Evolutionary conservation across 2,888 invertebrate species (phyloP), one percentile per base, ranked within the genome.

Genomic region (Hemicrepidius hirtus): DNA sequence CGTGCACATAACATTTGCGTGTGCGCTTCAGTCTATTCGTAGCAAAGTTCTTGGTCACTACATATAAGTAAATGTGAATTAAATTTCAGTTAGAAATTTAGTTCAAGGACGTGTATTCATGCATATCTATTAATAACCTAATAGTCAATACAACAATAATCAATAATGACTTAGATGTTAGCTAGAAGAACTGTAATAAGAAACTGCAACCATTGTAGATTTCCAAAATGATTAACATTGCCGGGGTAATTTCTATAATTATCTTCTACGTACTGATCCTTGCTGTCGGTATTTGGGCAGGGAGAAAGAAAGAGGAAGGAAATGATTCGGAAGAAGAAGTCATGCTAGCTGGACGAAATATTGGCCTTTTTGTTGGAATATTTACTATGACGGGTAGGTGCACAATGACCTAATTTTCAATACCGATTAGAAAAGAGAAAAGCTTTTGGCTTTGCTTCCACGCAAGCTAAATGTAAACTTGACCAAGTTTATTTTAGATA

Each of bases 271-370:
- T 97, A 82, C 90, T 99, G 80, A 99, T 99, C 87, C 90, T 99
- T 85, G 92, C 90, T 50, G 98, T 99, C 78, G 99, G 99, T 80
- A 95, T 99, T 85, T 98, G 98, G 97, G 99, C 98, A 9, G 98
- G 93, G 28, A 91, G 97, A 81, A 99, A 98, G 88, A 97, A 97
- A 85, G 93, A 94, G 77, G 87, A 91, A 5, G 95, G 95, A 79
- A 94, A 96, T 88, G 94, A 95, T 87, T 95, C 95, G 64, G 96
- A 96, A 85, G 99, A 98, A 87, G 98, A 99, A 87, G 97, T 99
- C 71, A 99, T 99, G 98, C 88, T 99, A 85, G 99, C 99, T 0
- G 99, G 99, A 7, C 90, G 99, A 73, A 98, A 98, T 84, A 98
- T 99, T 83, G 97, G 99, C 5, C 90, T 98, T 63, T 94, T 99